Base-by-base conservation (phyloP, 2,888 invertebrate species). In the Cordilura impudica region DNA sequence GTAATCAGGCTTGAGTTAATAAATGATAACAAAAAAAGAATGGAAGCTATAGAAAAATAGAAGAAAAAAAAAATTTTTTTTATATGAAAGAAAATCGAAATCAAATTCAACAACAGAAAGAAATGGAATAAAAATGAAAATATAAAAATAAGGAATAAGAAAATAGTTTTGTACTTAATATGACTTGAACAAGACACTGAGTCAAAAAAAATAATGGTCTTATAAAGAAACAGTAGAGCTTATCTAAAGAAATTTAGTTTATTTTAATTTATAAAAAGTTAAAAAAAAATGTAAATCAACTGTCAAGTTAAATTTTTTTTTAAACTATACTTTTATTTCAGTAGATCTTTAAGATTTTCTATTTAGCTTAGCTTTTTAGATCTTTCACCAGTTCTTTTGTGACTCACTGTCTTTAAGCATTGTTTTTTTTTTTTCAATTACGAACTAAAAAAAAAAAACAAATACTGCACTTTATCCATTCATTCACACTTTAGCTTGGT, bases 1-100 rank as follows among this genome's bases (percentile, higher is more conserved):
- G 76, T 65, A 63, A 74, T 77, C 71, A 61, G 77, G 53, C 53
- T 67, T 63, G 31, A 67, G 71, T 71, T 74, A 77, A 71, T 77
- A 63, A 58, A 54, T 49, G 51, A 58, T 56, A 56, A 47, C 31
- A 49, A 45, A 65, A 69, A n/a, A 56, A 54, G 29, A 45, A 16
- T 45, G n/a, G 45, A 51, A 54, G 14, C 26, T 18, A 51, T 3
- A 31, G 61, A n/a, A 69, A 45, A 43, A 53, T 7, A 16, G 19
- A 53, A 54, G 6, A 67, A 47, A 39, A 26, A 16, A 19, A n/a
- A n/a, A n/a, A n/a, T n/a, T n/a, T n/a, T n/a, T n/a, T n/a, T n/a
- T n/a, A n/a, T n/a, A n/a, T n/a, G n/a, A n/a, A n/a, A 16, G 14
- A 45, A 29, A 23, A 18, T 7, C 54, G 5, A 66, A 39, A 39